These are phyloP conservation scores for Oscheius sp. DNA, from an alignment of 2,888 invertebrate species.

Conservation along the genomic window DNA sequence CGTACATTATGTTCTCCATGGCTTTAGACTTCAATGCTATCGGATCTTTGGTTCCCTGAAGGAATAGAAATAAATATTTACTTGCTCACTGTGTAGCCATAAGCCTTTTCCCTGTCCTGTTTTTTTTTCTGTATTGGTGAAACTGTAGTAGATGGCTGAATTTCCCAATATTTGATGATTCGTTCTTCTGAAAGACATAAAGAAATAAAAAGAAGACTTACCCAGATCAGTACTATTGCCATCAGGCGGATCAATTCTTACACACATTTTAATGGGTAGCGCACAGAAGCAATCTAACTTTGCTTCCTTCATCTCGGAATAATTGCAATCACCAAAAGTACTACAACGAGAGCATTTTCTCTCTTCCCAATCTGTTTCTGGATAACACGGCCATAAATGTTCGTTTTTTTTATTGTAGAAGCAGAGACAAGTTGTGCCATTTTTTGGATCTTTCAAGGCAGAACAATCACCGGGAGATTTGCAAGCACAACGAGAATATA, in stretches of 20 bases:
- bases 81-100: constrained; percentile 47
- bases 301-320: constrained; percentile 39
- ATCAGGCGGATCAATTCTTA: constrained; percentile 57
- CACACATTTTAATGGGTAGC: constrained; percentile 59
- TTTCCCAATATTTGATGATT: constrained; percentile 65
- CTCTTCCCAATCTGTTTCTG: constrained; percentile 57
- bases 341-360: constrained; percentile 60
- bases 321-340: constrained; percentile 63
- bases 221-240: constrained; percentile 39
- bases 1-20: constrained; percentile 68
- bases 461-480: constrained; percentile 34
- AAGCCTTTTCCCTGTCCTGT: constrained; percentile 62
- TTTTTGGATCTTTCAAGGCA: constrained; percentile 35
- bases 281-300: constrained; percentile 62
- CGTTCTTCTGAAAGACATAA: constrained; percentile 42
- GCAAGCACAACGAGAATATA: constrained; percentile 61
- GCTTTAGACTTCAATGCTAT: constrained; percentile 67
- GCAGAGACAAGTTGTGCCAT: constrained; percentile 59
- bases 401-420: constrained; percentile 68
- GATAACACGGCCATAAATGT: constrained; percentile 66
- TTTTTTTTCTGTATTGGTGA: constrained; percentile 57
- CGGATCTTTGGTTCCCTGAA: constrained; percentile 66
- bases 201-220: background rate
- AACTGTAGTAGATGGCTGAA: constrained; percentile 51
- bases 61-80: background rate